These are phyloP conservation scores for Sceloporus tristichus DNA, from an alignment of 2,113 vertebrate species.

Conservation along the genomic window DNA sequence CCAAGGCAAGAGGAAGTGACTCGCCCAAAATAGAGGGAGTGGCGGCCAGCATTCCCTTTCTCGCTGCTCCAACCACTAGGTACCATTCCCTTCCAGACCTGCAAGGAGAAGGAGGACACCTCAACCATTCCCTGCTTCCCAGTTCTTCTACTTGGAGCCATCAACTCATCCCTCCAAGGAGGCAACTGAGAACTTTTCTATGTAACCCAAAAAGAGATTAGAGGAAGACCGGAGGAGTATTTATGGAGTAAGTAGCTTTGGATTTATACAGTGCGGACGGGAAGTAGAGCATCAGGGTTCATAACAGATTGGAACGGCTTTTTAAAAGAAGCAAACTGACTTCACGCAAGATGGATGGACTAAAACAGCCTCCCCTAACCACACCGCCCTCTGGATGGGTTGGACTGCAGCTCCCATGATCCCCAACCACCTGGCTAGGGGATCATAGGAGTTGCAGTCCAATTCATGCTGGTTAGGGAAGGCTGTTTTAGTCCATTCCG, in stretches of 20 bases:
- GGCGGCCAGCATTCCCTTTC: background rate
- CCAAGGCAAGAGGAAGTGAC: background rate
- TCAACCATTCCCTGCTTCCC: too few species aligned
- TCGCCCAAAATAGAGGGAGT: background rate
- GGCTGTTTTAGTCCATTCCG: too few species aligned
- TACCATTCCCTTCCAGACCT: background rate
- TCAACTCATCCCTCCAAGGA: background rate
- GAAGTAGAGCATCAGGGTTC: too few species aligned
- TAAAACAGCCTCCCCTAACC: background rate
- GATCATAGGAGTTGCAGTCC: too few species aligned
- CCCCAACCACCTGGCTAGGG: too few species aligned
- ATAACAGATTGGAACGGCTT: too few species aligned
- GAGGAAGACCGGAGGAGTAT: background rate
- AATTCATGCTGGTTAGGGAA: too few species aligned
- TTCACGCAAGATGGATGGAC: background rate
- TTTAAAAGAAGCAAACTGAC: background rate
- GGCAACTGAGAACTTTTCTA: background rate
- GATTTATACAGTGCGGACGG: background rate
- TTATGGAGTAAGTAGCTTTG: background rate
- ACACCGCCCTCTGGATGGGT: background rate
- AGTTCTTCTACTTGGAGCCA: background rate
- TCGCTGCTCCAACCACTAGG: background rate
- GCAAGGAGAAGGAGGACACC: too few species aligned
- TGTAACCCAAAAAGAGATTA: background rate
- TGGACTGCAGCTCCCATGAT: background rate